Evolutionary conservation across 2,797 vertebrate genomes (phyloP).

Genomic region (Silurus lanzhouensis): DNA sequence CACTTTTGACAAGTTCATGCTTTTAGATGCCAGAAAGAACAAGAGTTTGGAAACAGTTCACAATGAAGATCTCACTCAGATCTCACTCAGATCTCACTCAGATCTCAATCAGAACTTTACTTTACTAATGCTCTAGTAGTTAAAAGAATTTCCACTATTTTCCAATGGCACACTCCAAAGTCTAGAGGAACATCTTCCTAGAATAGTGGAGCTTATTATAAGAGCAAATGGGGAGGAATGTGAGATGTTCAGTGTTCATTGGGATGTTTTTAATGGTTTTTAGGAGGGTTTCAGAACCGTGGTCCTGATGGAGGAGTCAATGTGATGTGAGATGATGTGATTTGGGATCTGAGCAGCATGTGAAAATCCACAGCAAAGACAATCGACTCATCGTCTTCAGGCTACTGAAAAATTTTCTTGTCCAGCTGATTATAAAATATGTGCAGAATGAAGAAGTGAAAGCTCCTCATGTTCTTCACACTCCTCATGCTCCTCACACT

Average conservation of each 20-base stretch:
- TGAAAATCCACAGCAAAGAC: neutral
- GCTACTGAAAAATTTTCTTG: neutral
- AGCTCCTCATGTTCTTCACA: too few relatives aligned
- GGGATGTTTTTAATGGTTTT: too few relatives aligned
- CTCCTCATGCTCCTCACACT: too few relatives aligned
- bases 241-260: too few relatives aligned
- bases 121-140: neutral
- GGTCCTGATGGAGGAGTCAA: neutral
- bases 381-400: neutral
- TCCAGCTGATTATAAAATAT: too few relatives aligned
- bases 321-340: neutral
- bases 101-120: neutral
- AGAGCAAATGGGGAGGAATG: neutral
- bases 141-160: too few relatives aligned
- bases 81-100: neutral
- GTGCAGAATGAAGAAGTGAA: too few relatives aligned
- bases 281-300: too few relatives aligned
- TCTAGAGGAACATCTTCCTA: too few relatives aligned
- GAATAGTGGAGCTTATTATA: too few relatives aligned
- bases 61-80: neutral
- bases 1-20: constrained; percentile 6
- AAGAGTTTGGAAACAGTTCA: neutral
- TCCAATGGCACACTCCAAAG: too few relatives aligned
- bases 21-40: constrained; percentile 39
- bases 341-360: neutral